These are phyloP conservation scores for Falco novaeseelandiae DNA, from an alignment of 2,797 vertebrate species.

Conservation along the genomic window DNA sequence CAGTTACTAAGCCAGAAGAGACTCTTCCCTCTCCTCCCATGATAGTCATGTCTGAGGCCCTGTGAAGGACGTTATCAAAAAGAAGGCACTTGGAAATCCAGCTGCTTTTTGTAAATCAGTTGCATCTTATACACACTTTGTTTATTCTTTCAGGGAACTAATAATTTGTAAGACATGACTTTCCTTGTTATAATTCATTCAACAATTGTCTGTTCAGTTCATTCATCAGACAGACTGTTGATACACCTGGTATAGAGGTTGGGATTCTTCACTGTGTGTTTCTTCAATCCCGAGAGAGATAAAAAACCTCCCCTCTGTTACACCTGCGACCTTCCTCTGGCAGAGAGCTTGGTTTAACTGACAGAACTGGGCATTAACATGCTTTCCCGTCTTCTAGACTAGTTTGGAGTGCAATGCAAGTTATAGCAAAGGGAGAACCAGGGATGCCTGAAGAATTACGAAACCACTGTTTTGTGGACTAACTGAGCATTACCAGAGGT, in stretches of 20 bases:
- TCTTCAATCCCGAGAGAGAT: background rate
- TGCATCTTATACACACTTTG: background rate
- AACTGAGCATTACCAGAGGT: background rate
- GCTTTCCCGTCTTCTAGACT: background rate
- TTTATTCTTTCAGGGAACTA: background rate
- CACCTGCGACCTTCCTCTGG: background rate
- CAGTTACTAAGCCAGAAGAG: background rate
- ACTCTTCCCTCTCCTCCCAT: background rate
- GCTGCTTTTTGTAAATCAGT: background rate
- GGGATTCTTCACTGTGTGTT: background rate
- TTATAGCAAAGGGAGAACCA: background rate
- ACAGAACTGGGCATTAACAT: fast-evolving
- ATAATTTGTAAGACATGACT: background rate
- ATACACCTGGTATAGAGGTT: background rate
- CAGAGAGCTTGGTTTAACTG: background rate
- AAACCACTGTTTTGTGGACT: background rate
- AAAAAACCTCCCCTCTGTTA: background rate
- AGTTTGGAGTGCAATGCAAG: background rate
- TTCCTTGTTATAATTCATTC: background rate
- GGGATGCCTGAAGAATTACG: background rate
- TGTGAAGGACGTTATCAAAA: background rate
- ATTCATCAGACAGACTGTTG: background rate
- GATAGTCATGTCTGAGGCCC: background rate
- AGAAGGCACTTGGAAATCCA: background rate
- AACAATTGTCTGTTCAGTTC: background rate